phyloP scores from a whole-genome alignment of 2,888 invertebrate species.

The Himalopsyche japonica region DNA sequence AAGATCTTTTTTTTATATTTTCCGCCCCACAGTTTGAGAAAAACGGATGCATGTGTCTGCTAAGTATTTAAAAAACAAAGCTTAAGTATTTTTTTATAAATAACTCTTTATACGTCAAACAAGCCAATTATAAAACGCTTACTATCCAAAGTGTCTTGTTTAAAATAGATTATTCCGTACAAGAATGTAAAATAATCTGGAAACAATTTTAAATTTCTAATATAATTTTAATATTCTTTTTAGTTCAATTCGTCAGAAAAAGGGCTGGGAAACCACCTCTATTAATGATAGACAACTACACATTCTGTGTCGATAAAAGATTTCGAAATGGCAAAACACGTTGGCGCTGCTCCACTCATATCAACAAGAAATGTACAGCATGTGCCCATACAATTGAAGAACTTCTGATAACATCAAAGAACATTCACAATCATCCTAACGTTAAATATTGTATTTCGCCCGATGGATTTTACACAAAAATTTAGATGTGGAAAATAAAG shows the following conservation, averaged over 20 bases:
- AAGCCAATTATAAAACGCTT: too few species aligned
- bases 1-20: too few species aligned
- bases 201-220: too few species aligned
- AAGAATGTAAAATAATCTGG: too few species aligned
- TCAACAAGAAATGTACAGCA: not conserved
- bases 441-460: conserved; percentile 49
- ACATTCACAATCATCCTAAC: conserved; percentile 43
- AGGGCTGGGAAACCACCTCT: not conserved
- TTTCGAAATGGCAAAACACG: not conserved
- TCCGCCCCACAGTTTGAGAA: too few species aligned
- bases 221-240: not conserved
- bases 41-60: too few species aligned
- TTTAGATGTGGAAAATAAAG: conserved; percentile 39
- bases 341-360: not conserved
- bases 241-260: not conserved
- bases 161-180: too few species aligned
- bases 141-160: too few species aligned
- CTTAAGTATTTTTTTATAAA: too few species aligned
- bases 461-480: conserved; percentile 50
- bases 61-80: too few species aligned
- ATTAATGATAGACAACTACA: not conserved
- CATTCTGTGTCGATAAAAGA: not conserved
- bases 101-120: too few species aligned
- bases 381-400: not conserved
- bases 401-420: not conserved